Evolutionary conservation across 2,797 vertebrate genomes (phyloP).

Genomic region (Gymnothorax javanicus): DNA sequence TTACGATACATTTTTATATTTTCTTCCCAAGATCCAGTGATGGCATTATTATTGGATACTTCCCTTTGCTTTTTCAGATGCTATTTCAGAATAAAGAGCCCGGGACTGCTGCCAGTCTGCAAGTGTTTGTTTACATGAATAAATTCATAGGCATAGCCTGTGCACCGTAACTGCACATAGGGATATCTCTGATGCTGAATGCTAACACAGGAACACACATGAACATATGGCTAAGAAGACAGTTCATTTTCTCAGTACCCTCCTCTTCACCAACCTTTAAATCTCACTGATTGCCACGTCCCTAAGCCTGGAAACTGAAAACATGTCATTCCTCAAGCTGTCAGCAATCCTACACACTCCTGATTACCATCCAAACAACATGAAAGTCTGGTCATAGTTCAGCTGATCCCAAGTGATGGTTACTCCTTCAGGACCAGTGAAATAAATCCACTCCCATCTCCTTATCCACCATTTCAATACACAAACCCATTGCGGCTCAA

Average conservation of each 20-base stretch:
- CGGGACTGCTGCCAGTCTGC: neutral
- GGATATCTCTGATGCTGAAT: neutral
- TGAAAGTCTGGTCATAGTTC: slow-evolving; percentile 38
- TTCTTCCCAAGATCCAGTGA: neutral
- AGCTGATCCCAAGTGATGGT: slow-evolving; percentile 46
- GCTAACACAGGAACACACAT: neutral
- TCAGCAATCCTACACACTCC: slow-evolving; percentile 9
- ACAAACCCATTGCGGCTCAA: slow-evolving; percentile 37
- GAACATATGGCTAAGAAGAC: neutral
- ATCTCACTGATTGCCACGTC: neutral
- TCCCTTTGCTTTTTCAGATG: slow-evolving; percentile 5
- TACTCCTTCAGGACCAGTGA: slow-evolving; percentile 36
- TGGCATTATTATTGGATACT: neutral
- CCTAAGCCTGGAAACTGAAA: slow-evolving; percentile 42
- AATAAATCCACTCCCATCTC: slow-evolving; percentile 43
- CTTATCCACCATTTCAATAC: slow-evolving; percentile 21
- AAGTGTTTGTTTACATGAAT: neutral
- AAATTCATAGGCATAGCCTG: neutral
- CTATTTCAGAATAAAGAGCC: neutral
- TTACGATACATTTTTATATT: neutral
- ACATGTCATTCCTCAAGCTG: slow-evolving; percentile 25
- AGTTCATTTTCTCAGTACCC: neutral
- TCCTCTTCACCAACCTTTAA: neutral
- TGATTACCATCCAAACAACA: slow-evolving; percentile 48
- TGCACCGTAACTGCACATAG: neutral